Base-by-base conservation (phyloP, 2,888 invertebrate species). In the Sceliomorpha sp. region DNA sequence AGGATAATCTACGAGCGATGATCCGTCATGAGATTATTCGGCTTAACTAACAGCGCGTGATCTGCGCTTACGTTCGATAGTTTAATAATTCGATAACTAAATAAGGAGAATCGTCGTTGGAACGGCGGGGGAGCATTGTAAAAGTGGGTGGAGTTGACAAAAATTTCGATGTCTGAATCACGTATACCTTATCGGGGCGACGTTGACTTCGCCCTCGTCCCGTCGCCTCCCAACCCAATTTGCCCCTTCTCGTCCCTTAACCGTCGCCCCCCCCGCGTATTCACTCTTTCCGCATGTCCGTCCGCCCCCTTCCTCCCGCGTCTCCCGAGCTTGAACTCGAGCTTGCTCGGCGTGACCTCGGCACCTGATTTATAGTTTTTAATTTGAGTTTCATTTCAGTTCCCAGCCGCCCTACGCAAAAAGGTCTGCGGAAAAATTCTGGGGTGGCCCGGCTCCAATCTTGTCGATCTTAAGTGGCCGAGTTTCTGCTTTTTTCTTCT, bases 301-400 rank as follows among this genome's bases (percentile, higher is more conserved):
- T 45, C 36, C 53, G 13, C 45, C 64, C 26, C 34, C 27, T 60
- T 50, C 48, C 39, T 26, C 6, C 14, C 9, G 29, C 40, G 20
- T 47, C 27, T 29, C 47, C 32, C 47, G 32, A 34, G 47, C 17
- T 42, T 66, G 17, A 34, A 39, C 42, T 31, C 37, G 42, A 37
- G 55, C 60, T 56, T 39, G 47, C 56, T 47, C 73, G 72, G 74
- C 70, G 73, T 75, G 77, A 75, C 76, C 77, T 75, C 72, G 68
- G 72, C 69, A 70, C 72, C 77, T 83, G 83, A 83, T 83, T 83
- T 83, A 83, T 82, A 80, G 81, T 82, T 83, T 82, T 83, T 83
- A 83, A 83, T 83, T 83, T 81, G 81, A 78, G 77, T 79, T 79
- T 82, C 80, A 75, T 83, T 83, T 73, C 76, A 73, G 62, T 72